A percentile compares a stretch with the other conserved stretches of the same genome.
These are phyloP conservation scores for Eretmocerus hayati DNA, from an alignment of 2,888 invertebrate genomes.

Conservation along the genomic window DNA sequence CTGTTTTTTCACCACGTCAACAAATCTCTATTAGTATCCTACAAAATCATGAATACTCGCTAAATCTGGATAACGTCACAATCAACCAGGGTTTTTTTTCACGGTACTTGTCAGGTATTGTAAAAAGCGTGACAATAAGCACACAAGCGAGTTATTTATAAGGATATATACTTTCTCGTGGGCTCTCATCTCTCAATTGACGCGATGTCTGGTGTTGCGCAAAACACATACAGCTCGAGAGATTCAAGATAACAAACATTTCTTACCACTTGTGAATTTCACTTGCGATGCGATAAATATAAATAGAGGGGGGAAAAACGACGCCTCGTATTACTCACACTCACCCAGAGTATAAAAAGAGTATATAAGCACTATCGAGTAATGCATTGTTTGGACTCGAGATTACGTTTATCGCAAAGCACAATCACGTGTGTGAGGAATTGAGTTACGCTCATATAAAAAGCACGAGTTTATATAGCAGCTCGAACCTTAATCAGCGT, in stretches of 20 bases:
- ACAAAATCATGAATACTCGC: too few relatives aligned
- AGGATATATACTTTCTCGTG: too few relatives aligned
- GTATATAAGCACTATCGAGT: neutral
- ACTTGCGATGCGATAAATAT: conserved; percentile 1
- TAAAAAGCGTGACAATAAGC: too few relatives aligned
- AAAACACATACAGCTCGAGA: neutral
- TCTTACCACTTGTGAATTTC: neutral
- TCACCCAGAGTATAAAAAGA: too few relatives aligned
- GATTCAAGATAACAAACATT: neutral
- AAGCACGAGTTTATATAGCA: neutral
- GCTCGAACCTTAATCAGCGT: neutral
- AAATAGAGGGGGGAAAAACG: neutral
- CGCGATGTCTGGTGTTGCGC: neutral
- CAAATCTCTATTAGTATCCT: too few relatives aligned
- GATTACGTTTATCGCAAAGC: conserved; percentile 2
- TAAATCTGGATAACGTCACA: too few relatives aligned
- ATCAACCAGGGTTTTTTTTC: too few relatives aligned
- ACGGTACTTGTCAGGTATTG: too few relatives aligned
- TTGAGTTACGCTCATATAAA: neutral
- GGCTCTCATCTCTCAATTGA: neutral
- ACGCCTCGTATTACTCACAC: neutral
- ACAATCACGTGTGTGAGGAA: conserved; percentile 4
- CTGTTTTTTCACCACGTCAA: too few relatives aligned
- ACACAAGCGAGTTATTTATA: too few relatives aligned
- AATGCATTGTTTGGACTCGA: conserved; percentile 8